Percentiles rank a stretch among this genome's conserved stretches.
Conservation (phyloP, 2,797 vertebrate species). For the Phyllotis vaccarum region DNA sequence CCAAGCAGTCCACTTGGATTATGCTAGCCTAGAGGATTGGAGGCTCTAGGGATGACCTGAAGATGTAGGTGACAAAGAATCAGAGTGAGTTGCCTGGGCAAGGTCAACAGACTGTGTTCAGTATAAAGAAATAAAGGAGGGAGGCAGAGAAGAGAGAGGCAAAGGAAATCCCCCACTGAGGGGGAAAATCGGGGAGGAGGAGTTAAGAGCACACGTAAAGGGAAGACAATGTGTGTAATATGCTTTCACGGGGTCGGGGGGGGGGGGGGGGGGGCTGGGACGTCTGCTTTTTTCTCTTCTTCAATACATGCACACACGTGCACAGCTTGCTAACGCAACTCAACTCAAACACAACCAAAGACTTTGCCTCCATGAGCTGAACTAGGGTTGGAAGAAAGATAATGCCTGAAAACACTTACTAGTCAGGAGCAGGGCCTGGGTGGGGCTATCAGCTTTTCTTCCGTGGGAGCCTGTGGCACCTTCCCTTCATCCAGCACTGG, state of each 20-base stretch:
- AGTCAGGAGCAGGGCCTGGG: neutral
- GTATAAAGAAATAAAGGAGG: neutral
- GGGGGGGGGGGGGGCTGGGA: neutral
- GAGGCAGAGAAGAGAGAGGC: neutral
- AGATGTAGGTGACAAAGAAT: neutral
- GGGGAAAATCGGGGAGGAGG: neutral
- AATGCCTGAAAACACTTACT: constrained; percentile 45
- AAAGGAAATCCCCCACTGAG: neutral
- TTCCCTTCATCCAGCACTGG: constrained; percentile 62
- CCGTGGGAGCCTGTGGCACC: neutral
- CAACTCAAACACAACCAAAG: constrained; percentile 5
- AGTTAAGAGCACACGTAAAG: neutral
- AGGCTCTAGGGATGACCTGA: neutral
- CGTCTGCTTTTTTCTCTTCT: constrained; percentile 7
- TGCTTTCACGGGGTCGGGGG: no score
- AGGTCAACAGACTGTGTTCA: neutral
- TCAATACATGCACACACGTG: neutral
- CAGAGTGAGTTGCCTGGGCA: neutral
- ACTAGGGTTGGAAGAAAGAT: constrained; percentile 30
- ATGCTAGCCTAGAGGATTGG: neutral
- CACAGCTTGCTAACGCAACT: neutral
- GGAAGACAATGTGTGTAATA: neutral
- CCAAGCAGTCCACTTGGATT: neutral
- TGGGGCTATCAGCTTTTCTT: neutral
- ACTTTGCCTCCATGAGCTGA: constrained; percentile 69